Conservation (phyloP, 2,888 invertebrate genomes). For the Trichogramma evanescens region DNA sequence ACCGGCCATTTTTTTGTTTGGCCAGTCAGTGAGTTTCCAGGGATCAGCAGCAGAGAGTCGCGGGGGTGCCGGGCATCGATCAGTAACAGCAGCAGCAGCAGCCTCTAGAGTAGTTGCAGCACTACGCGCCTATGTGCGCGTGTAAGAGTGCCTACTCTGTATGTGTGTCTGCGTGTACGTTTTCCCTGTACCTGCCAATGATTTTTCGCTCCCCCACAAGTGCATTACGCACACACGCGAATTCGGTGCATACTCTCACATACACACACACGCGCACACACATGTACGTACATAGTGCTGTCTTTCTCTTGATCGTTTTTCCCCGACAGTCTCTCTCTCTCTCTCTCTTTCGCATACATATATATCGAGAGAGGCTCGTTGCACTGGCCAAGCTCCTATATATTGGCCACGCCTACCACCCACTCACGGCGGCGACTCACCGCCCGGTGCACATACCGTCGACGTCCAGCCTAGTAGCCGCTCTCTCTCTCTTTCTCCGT, state of each 20-base stretch:
- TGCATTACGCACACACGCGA: constrained; percentile 13
- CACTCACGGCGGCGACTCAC: constrained; percentile 24
- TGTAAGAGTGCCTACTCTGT: too few relatives aligned
- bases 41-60: constrained; percentile 41
- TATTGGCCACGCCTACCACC: constrained; percentile 21
- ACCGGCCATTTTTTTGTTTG: constrained; percentile 47
- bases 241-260: too few relatives aligned
- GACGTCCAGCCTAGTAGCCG: constrained; percentile 25
- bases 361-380: too few relatives aligned
- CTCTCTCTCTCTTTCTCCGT: constrained; percentile 6
- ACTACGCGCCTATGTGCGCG: too few relatives aligned
- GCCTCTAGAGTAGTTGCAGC: constrained; percentile 31
- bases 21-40: constrained; percentile 47
- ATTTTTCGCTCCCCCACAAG: constrained; percentile 44
- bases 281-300: neutral
- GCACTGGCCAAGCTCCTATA: too few relatives aligned
- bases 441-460: constrained; percentile 39
- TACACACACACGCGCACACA: too few relatives aligned
- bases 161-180: too few relatives aligned
- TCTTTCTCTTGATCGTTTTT: too few relatives aligned
- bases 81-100: constrained; percentile 26
- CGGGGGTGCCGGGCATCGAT: constrained; percentile 44
- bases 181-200: constrained; percentile 46
- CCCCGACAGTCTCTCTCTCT: neutral
- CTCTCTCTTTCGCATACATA: neutral